These are phyloP conservation scores for Urocynchramus pylzowi DNA, from an alignment of 2,113 vertebrate genomes.

Conservation along the genomic window DNA sequence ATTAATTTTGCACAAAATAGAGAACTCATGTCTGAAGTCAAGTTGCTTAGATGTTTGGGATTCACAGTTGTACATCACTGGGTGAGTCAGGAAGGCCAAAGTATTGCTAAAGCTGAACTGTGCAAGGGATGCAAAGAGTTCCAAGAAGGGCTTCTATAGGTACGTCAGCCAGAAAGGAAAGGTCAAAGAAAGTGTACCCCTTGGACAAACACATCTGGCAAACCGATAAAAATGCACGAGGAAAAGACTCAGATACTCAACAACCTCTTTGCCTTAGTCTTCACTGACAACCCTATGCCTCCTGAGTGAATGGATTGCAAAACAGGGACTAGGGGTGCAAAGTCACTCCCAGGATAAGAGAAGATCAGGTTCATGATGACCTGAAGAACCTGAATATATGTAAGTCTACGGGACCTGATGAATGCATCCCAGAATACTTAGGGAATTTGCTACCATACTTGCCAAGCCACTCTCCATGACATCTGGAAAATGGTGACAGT, in stretches of 20 bases:
- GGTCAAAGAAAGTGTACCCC: not conserved
- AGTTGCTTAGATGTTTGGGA: not conserved
- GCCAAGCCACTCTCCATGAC: not conserved
- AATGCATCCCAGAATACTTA: not conserved
- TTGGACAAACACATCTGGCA: fast-evolving
- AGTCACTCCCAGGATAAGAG: not conserved
- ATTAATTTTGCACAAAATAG: not conserved
- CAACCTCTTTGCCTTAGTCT: not conserved
- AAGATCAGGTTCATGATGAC: not conserved
- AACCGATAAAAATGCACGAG: not conserved
- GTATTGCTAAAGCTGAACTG: not conserved
- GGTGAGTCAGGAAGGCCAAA: not conserved
- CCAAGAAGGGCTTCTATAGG: not conserved
- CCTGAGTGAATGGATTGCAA: not conserved
- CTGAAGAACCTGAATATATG: not conserved
- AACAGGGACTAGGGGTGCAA: not conserved
- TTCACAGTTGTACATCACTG: not conserved
- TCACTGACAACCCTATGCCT: not conserved
- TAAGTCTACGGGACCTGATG: not conserved
- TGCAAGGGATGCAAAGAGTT: not conserved
- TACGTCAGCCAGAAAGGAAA: not conserved
- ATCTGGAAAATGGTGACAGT: not conserved
- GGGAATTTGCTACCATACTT: not conserved
- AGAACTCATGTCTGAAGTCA: not conserved
- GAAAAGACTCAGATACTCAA: not conserved